phyloP scores from a whole-genome alignment of 2,888 invertebrate genomes.

The Luffia ferchaultella region DNA sequence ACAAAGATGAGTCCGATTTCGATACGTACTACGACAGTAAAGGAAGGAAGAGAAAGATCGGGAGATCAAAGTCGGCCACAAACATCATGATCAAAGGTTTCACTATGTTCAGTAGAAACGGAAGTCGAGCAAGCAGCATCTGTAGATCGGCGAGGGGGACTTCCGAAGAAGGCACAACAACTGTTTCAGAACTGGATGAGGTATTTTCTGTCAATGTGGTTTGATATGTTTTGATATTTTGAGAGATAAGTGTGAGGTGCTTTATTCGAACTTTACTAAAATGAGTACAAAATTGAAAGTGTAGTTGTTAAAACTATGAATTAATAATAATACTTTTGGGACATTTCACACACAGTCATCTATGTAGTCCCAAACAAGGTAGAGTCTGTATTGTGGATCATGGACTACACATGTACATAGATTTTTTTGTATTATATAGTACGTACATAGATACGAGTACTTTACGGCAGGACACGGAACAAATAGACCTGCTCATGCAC shows the following conservation, averaged over 20 bases:
- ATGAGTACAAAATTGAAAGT: too few relatives aligned
- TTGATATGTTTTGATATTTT: neutral
- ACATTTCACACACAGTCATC: too few relatives aligned
- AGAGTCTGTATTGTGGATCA: too few relatives aligned
- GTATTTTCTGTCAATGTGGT: constrained; percentile 39
- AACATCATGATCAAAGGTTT: constrained; percentile 87
- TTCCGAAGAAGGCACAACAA: constrained; percentile 71
- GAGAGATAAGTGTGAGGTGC: neutral
- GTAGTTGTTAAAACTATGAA: too few relatives aligned
- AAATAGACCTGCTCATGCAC: too few relatives aligned
- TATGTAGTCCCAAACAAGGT: too few relatives aligned
- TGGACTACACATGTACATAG: too few relatives aligned
- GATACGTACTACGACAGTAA: constrained; percentile 33
- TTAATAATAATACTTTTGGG: too few relatives aligned
- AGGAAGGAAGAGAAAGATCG: constrained; percentile 43
- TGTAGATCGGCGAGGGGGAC: constrained; percentile 51
- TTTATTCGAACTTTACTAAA: too few relatives aligned
- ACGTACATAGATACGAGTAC: too few relatives aligned
- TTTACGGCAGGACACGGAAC: too few relatives aligned
- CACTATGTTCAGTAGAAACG: constrained; percentile 68
- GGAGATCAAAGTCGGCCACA: constrained; percentile 77
- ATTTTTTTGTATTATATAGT: too few relatives aligned
- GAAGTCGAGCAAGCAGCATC: constrained; percentile 66
- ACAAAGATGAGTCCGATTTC: constrained; percentile 58
- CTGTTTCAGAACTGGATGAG: constrained; percentile 73